Conservation (phyloP, 2,113 vertebrate genomes). For the Oncorhynchus keta region DNA sequence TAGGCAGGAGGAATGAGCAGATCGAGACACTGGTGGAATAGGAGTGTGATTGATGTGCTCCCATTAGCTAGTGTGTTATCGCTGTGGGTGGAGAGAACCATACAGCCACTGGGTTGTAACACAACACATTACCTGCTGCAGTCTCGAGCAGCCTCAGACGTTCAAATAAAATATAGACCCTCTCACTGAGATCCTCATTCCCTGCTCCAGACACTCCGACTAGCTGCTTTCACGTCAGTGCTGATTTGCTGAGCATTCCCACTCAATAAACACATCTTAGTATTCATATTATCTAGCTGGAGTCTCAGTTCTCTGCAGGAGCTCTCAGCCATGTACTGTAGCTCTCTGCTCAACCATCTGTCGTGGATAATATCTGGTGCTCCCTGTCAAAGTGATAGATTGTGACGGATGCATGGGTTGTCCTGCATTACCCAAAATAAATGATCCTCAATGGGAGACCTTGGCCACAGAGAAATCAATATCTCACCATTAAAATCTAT, state of each 20-base stretch:
- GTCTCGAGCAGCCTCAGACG: slow-evolving; percentile 53
- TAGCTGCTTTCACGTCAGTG: slow-evolving; percentile 82
- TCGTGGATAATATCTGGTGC: slow-evolving; percentile 40
- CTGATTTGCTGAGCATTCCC: slow-evolving; percentile 83
- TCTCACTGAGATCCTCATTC: slow-evolving; percentile 90
- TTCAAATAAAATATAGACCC: slow-evolving; percentile 95
- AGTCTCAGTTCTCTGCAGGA: slow-evolving; percentile 54
- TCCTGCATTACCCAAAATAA: slow-evolving; percentile 96
- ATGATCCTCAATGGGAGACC: slow-evolving; percentile 97
- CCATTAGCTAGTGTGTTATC: slow-evolving; percentile 92
- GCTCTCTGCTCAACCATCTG: slow-evolving; percentile 19
- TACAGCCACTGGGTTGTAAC: slow-evolving; percentile 90
- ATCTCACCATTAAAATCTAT: slow-evolving; percentile 99
- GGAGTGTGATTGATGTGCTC: slow-evolving; percentile 90
- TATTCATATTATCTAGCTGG: slow-evolving; percentile 86
- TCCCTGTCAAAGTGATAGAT: slow-evolving; percentile 96
- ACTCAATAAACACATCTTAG: slow-evolving; percentile 88
- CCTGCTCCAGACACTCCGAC: slow-evolving; percentile 75
- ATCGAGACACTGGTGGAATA: slow-evolving; percentile 84
- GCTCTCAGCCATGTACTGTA: slow-evolving; percentile 23
- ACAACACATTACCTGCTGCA: slow-evolving; percentile 90
- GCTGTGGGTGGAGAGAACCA: slow-evolving; percentile 85
- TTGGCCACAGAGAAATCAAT: slow-evolving; percentile 99
- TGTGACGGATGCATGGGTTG: slow-evolving; percentile 79
- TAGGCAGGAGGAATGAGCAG: slow-evolving; percentile 73